These are phyloP conservation scores for Drosophila lacteicornis DNA, from an alignment of 1,140 invertebrate species.

Conservation along the genomic window DNA sequence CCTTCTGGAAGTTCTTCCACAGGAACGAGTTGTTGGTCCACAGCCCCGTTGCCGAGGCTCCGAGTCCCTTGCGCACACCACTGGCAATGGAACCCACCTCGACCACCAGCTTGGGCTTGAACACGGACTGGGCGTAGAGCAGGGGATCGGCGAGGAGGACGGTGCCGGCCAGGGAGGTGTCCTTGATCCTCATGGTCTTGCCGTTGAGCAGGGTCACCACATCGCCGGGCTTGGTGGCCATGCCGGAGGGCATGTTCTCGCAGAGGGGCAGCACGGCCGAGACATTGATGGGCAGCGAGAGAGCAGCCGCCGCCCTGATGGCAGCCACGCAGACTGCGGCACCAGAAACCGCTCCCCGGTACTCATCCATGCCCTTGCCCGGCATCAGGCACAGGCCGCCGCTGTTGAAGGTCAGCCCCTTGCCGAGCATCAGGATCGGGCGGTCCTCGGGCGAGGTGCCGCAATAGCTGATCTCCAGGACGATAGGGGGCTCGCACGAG, in stretches of 20 bases:
- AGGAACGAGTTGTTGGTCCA: conserved; percentile 89
- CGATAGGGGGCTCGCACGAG: conserved; percentile 88
- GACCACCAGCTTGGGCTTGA: conserved; percentile 88
- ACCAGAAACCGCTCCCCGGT: conserved; percentile 92
- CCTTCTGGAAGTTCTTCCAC: conserved; percentile 88
- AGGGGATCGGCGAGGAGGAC: conserved; percentile 95
- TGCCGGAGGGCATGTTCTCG: conserved; percentile 94
- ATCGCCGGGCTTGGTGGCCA: conserved; percentile 94
- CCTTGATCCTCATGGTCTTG: conserved; percentile 91
- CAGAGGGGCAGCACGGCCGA: conserved; percentile 91
- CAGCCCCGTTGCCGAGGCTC: conserved; percentile 90
- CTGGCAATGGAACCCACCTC: conserved; percentile 90
- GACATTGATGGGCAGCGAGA: conserved; percentile 89
- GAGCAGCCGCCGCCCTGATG: conserved; percentile 68
- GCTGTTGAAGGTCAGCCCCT: conserved; percentile 84
- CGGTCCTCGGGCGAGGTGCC: conserved; percentile 64
- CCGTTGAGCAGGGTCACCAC: conserved; percentile 93
- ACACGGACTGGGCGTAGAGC: conserved; percentile 88
- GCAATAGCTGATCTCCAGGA: conserved; percentile 69
- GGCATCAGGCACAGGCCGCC: conserved; percentile 95
- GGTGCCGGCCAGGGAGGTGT: conserved; percentile 94
- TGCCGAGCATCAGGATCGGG: conserved; percentile 64
- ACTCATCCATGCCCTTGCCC: conserved; percentile 90
- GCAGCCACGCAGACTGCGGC: conserved; percentile 74
- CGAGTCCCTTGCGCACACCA: conserved; percentile 86